A percentile compares a stretch with the other conserved stretches of the same genome.
Conservation (phyloP, 1,140 invertebrate genomes). For the Cydia pomonella region DNA sequence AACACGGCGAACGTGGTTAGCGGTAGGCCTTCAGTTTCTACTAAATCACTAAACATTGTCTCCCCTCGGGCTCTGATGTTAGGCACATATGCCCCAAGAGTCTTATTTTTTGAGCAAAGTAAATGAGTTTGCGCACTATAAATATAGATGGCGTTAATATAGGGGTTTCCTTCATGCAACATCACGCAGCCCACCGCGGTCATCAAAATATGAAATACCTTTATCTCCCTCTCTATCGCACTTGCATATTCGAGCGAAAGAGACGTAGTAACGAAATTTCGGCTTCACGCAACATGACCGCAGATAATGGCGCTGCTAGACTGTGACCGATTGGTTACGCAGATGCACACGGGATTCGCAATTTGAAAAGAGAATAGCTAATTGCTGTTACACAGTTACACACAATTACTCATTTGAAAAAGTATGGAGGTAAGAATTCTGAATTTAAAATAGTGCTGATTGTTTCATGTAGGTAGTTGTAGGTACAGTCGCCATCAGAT, state of each 20-base stretch:
- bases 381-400: background rate
- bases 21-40: too few relatives aligned
- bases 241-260: too few relatives aligned
- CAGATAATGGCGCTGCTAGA: conserved; percentile 10
- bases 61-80: background rate
- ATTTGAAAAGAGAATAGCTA: background rate
- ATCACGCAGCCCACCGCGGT: background rate
- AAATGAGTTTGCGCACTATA: background rate
- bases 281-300: background rate
- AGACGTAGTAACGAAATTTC: background rate
- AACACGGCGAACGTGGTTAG: too few relatives aligned
- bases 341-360: background rate
- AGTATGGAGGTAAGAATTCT: too few relatives aligned
- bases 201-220: too few relatives aligned
- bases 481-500: too few relatives aligned
- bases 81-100: background rate
- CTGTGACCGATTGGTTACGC: conserved; percentile 1
- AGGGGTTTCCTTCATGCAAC: background rate
- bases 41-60: background rate
- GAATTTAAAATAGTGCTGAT: too few relatives aligned
- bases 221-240: too few relatives aligned
- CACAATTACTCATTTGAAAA: too few relatives aligned
- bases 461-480: too few relatives aligned
- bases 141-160: conserved; percentile 9
- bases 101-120: background rate